phyloP scores from a whole-genome alignment of 2,797 vertebrate species.

The Acropternis orthonyx region DNA sequence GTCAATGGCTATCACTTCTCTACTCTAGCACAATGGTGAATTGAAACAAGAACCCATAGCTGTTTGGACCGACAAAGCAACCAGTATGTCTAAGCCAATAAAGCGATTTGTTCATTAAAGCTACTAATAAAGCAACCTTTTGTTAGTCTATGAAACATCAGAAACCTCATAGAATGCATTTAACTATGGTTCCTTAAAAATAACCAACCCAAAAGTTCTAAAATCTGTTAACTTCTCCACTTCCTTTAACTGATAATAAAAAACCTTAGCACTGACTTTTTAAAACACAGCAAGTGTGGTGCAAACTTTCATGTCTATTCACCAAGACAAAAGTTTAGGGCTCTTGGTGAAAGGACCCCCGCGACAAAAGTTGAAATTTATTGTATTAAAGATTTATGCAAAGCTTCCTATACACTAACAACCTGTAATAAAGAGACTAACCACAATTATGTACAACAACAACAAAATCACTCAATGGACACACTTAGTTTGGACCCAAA shows the following conservation, averaged over 20 bases:
- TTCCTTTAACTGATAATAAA: conserved; percentile 48
- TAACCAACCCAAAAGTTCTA: conserved; percentile 63
- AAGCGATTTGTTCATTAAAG: conserved; percentile 82
- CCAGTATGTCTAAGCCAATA: conserved; percentile 83
- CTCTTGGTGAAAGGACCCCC: neutral
- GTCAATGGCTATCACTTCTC: conserved; percentile 82
- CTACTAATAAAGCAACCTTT: conserved; percentile 84
- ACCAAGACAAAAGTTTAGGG: neutral
- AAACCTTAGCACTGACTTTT: neutral
- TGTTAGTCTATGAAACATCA: conserved; percentile 81
- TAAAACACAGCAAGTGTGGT: neutral
- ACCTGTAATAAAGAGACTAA: neutral
- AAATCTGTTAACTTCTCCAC: conserved; percentile 55
- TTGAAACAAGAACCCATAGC: conserved; percentile 83
- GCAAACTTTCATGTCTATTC: neutral
- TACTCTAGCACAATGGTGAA: conserved; percentile 79
- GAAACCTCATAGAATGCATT: conserved; percentile 73
- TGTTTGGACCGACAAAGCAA: conserved; percentile 80
- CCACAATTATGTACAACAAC: neutral
- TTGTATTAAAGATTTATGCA: neutral
- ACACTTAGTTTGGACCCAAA: neutral
- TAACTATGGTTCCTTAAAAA: conserved; percentile 70
- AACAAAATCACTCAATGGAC: neutral
- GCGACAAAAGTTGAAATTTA: neutral
- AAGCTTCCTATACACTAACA: neutral